Percentiles rank a stretch among this genome's conserved stretches.
Evolutionary conservation across 37 sponge, comb jelly and placozoan species (phyloP).

Genomic region (Hexactinellida sp.): DNA sequence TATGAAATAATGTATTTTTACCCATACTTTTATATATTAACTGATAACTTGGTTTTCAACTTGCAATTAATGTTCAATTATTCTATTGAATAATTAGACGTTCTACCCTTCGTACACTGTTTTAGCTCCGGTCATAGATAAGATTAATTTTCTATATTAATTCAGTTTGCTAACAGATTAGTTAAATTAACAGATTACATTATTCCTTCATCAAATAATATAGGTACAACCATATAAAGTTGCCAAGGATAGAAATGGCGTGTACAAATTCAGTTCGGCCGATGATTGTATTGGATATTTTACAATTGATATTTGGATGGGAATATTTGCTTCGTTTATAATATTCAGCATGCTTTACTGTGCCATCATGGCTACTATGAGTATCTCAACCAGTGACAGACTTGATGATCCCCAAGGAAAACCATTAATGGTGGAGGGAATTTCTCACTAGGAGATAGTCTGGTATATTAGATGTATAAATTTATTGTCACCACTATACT

Average conservation of each 20-base stretch:
- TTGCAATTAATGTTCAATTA: no score
- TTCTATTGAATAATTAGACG: no score
- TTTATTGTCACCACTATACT: neutral
- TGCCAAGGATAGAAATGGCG: neutral
- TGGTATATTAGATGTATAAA: neutral
- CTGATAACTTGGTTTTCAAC: no score
- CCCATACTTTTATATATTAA: no score
- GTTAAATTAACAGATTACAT: no score
- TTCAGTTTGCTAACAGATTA: no score
- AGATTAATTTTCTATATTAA: no score
- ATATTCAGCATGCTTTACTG: neutral
- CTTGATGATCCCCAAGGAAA: conserved; percentile 6
- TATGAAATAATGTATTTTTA: no score
- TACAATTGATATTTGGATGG: neutral
- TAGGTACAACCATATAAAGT: neutral
- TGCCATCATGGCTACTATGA: neutral
- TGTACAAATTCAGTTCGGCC: neutral
- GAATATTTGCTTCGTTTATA: neutral
- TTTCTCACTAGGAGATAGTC: neutral
- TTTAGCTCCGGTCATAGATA: no score
- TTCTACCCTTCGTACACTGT: no score
- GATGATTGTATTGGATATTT: conserved; percentile 6
- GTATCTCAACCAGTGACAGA: conserved; percentile 12
- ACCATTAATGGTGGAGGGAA: neutral
- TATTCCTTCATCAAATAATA: no score